phyloP scores from a whole-genome alignment of 30 jellyfish, hydroid and myxozoan genomes.

The Hydractinia echinata region DNA sequence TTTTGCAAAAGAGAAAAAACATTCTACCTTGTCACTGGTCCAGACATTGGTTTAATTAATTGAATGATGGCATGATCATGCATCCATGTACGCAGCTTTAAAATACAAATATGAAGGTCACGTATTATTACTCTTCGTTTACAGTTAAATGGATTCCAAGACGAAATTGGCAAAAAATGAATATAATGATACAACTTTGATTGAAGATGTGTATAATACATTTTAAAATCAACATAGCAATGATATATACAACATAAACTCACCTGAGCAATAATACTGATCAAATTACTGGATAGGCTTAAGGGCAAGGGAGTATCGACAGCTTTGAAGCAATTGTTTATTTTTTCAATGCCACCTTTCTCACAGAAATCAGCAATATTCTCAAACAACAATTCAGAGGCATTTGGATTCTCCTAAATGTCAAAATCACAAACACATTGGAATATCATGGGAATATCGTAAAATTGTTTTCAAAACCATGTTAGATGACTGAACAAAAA shows the following conservation, averaged over 20 bases:
- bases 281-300: constrained; percentile 80
- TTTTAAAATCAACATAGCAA: background rate
- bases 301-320: constrained; percentile 59
- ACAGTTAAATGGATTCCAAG: background rate
- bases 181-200: background rate
- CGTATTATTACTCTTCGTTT: background rate
- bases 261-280: constrained; percentile 96
- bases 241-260: background rate
- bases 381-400: constrained; percentile 75
- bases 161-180: no score
- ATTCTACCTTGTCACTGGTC: constrained; percentile 70
- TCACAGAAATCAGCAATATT: constrained; percentile 89
- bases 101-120: background rate
- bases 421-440: background rate
- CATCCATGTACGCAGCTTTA: constrained; percentile 80
- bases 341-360: constrained; percentile 79
- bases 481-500: no score
- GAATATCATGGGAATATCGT: background rate
- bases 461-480: background rate
- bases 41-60: constrained; percentile 69
- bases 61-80: constrained; percentile 69
- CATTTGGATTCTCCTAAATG: constrained; percentile 75
- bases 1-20: background rate
- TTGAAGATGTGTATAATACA: background rate
- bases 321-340: constrained; percentile 52